Conservation (phyloP, 1,140 invertebrate genomes). For the Magallana gigas region DNA sequence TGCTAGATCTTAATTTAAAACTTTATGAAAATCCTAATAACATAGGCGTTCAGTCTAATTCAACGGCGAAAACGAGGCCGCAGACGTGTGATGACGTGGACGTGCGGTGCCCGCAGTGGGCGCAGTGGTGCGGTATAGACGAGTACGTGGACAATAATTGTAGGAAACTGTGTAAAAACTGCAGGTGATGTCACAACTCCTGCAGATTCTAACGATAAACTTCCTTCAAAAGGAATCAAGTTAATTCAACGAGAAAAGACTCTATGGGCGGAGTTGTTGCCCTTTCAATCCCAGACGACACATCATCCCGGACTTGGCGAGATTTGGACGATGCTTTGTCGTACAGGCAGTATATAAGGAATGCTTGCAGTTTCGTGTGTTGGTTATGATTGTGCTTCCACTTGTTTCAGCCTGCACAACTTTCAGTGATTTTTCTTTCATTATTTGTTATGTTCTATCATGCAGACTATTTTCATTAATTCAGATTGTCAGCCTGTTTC, state of each 20-base stretch:
- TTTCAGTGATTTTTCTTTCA: neutral
- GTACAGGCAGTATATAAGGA: neutral
- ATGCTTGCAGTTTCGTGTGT: neutral
- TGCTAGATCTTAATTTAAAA: constrained; percentile 26
- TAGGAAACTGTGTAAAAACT: constrained; percentile 45
- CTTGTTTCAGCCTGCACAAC: neutral
- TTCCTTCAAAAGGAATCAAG: neutral
- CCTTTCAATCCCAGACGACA: neutral
- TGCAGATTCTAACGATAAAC: neutral
- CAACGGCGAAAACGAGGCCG: neutral
- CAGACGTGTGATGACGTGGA: constrained; percentile 41
- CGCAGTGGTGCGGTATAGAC: constrained; percentile 48
- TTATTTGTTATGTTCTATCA: too few species aligned
- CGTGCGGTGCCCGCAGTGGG: constrained; percentile 39
- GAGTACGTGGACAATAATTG: constrained; percentile 52
- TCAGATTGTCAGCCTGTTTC: too few species aligned
- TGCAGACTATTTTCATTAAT: too few species aligned
- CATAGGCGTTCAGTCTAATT: neutral
- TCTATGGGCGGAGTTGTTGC: neutral
- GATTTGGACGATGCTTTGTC: neutral
- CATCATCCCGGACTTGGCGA: neutral
- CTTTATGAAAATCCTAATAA: neutral
- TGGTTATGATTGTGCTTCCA: neutral
- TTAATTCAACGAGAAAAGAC: neutral
- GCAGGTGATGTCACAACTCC: neutral